Conservation (phyloP, 2,113 vertebrate genomes). For the Sporophila hypoxantha region DNA sequence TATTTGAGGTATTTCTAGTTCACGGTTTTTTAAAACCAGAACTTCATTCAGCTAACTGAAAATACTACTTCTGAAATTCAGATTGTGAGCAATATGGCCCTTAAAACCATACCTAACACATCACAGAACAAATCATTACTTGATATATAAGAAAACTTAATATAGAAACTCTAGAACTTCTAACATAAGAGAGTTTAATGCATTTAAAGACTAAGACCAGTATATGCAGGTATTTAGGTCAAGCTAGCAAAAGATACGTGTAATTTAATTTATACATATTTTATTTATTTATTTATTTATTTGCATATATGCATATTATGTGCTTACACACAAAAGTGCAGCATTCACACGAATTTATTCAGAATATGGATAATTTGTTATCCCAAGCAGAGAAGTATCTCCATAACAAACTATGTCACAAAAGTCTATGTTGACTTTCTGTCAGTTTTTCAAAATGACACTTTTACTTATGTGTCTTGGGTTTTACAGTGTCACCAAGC, state of each 20-base stretch:
- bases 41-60: neutral
- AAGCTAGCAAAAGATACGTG: neutral
- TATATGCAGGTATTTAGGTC: neutral
- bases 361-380: neutral
- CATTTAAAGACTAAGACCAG: neutral
- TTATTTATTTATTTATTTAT: neutral
- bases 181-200: neutral
- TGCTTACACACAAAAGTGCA: neutral
- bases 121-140: neutral
- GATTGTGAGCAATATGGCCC: neutral
- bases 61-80: neutral
- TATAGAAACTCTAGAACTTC: neutral
- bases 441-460: neutral
- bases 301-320: neutral
- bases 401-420: neutral
- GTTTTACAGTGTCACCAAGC: neutral
- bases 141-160: rapidly evolving
- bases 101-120: neutral
- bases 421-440: neutral
- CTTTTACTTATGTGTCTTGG: rapidly evolving
- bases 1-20: neutral
- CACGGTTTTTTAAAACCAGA: neutral
- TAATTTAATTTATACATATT: neutral
- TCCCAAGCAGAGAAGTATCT: neutral
- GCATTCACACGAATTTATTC: neutral